phyloP scores from a whole-genome alignment of 2,888 invertebrate genomes.

The Branchellion lobata region DNA sequence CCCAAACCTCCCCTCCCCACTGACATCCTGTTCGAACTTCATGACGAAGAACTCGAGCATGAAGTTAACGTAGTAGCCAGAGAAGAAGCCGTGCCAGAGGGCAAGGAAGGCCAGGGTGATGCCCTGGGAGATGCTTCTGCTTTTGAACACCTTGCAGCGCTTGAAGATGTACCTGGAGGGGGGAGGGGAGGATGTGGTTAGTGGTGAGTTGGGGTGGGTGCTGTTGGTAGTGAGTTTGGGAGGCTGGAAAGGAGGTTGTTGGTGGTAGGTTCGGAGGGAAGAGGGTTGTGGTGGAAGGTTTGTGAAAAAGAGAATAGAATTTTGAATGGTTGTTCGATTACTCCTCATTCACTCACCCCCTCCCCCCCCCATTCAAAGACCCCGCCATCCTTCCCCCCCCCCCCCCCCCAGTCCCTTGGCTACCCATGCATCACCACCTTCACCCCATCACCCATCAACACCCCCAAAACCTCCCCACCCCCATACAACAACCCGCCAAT shows the following conservation, averaged over 20 bases:
- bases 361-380: too few relatives aligned
- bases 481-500: too few relatives aligned
- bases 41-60: constrained; percentile 77
- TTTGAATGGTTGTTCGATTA: too few relatives aligned
- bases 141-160: constrained; percentile 84
- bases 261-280: neutral
- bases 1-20: constrained; percentile 32
- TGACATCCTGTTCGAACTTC: constrained; percentile 58
- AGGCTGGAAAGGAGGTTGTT: too few relatives aligned
- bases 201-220: neutral
- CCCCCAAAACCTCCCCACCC: too few relatives aligned
- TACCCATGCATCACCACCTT: too few relatives aligned
- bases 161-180: constrained; percentile 79
- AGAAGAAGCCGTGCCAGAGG: constrained; percentile 91
- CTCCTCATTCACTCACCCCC: too few relatives aligned
- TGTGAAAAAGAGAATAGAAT: too few relatives aligned
- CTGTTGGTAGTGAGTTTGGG: neutral
- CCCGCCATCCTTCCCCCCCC: too few relatives aligned
- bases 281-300: neutral
- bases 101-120: constrained; percentile 83
- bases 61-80: constrained; percentile 91
- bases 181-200: neutral
- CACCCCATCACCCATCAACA: neutral
- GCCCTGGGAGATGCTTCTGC: constrained; percentile 76
- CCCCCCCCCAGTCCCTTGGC: neutral